Conservation (phyloP, 2,888 invertebrate genomes). For the Glyphotaelius pellucidus region DNA sequence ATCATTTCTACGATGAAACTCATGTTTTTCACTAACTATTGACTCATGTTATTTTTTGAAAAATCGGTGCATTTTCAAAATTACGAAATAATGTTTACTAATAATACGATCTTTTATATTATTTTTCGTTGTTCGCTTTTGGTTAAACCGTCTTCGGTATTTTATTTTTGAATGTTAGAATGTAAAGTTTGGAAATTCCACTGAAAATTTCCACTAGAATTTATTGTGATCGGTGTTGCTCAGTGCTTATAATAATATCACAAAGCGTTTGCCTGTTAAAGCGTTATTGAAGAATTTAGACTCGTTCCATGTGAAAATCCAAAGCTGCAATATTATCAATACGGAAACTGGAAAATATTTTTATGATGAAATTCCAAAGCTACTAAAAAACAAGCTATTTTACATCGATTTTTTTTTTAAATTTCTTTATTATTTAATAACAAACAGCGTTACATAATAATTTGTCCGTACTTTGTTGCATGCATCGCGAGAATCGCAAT, state of each 20-base stretch:
- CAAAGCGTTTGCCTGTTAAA: neutral
- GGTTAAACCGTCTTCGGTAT: neutral
- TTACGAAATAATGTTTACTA: neutral
- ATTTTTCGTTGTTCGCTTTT: neutral
- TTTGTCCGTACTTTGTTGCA: neutral
- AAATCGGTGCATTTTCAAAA: neutral
- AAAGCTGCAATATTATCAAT: neutral
- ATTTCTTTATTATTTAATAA: neutral
- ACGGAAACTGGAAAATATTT: neutral
- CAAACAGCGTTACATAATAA: neutral
- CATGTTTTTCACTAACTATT: no score
- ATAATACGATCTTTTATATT: no score
- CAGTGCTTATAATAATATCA: neutral
- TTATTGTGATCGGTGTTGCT: neutral
- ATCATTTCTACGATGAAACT: neutral
- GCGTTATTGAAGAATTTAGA: neutral
- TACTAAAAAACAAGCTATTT: neutral
- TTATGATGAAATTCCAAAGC: neutral
- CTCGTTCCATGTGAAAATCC: neutral
- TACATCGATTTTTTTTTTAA: neutral
- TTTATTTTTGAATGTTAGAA: neutral
- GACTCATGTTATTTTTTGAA: neutral
- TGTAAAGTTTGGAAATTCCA: neutral
- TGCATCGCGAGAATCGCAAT: neutral
- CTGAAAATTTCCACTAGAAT: neutral